Conservation (phyloP, 2,113 vertebrate genomes). For the Nyctereutes procyonoides region DNA sequence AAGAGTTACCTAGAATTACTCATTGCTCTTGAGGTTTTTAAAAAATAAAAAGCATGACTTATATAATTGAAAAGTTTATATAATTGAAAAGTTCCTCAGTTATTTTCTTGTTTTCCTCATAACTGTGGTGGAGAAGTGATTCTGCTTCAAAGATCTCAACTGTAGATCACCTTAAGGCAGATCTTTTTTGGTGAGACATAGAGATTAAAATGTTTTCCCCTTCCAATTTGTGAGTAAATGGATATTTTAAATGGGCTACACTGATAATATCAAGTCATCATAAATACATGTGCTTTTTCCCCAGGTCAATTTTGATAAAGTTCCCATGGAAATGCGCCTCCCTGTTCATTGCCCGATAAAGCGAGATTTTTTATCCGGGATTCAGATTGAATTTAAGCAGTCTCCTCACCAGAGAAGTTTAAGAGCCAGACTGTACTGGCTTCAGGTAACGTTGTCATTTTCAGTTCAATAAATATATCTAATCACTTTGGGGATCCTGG, state of each 20-base stretch:
- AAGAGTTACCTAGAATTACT: neutral
- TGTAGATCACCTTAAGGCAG: neutral
- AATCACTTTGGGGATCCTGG: neutral
- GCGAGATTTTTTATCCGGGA: constrained; percentile 95
- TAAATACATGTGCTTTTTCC: constrained; percentile 10
- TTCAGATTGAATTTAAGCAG: constrained; percentile 96
- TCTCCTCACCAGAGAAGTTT: constrained; percentile 95
- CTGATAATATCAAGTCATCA: neutral
- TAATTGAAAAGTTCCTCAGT: neutral
- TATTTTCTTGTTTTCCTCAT: neutral
- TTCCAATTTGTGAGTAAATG: neutral
- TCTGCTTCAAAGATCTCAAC: neutral
- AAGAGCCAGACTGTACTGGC: constrained; percentile 94
- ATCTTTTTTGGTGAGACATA: neutral
- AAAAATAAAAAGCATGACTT: neutral
- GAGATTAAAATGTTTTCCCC: neutral
- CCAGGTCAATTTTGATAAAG: constrained; percentile 93
- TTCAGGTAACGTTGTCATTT: constrained; percentile 90
- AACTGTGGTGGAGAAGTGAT: neutral
- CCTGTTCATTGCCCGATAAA: constrained; percentile 91
- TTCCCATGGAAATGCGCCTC: constrained; percentile 93
- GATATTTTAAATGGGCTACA: neutral
- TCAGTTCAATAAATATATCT: neutral
- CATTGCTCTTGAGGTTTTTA: neutral
- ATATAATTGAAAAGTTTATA: neutral